Base-by-base conservation (phyloP, 2,113 vertebrate genomes). In the Nerophis ophidion region DNA sequence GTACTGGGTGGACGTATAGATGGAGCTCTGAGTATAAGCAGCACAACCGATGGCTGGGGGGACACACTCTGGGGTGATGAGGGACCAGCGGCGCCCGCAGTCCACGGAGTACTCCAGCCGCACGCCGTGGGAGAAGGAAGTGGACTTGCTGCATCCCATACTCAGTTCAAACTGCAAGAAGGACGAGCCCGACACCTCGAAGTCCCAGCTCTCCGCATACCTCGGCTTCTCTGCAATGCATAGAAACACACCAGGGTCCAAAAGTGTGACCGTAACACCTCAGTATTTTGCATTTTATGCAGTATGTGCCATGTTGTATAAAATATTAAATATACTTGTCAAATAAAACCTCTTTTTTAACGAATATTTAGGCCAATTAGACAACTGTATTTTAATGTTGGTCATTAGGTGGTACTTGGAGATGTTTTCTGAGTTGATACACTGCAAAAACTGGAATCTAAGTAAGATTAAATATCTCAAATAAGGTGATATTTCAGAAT, bases 201-300 rank as follows among this genome's bases (percentile, higher is more conserved):
- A 98, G 70, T 98, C 97, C 97, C 96, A 99, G 76, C 92, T 98
- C 82, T 99, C 96, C 0, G 92, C 94, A n/a, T 96, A 98, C 42
- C 96, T 91, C 40, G 94, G 92, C 80, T 95, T 95, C 72, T 95
- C 97, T 98, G 75, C n/a, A 63, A 46, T 70, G 7, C 60, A 7
- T 5, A 11, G 0, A 13, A 65, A 46, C 12, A 50, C 9, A 60
- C 57, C 1, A 38, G 1, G 7, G 47, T 48, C 47, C 47, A 48
- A 49, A 52, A 5, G 49, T 1, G 36, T 1, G 26, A 26, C 26
- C 26, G 4, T 26, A 26, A 26, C 26, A 26, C 26, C 26, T 26
- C 26, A 26, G 26, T 26, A 26, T 26, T 26, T 26, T 26, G 19
- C 19, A 26, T 26, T 2, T 26, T 26, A 26, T 26, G 26, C 26